These are phyloP conservation scores for Meghimatium bilineatum DNA, from an alignment of 2,888 invertebrate species.

Conservation along the genomic window DNA sequence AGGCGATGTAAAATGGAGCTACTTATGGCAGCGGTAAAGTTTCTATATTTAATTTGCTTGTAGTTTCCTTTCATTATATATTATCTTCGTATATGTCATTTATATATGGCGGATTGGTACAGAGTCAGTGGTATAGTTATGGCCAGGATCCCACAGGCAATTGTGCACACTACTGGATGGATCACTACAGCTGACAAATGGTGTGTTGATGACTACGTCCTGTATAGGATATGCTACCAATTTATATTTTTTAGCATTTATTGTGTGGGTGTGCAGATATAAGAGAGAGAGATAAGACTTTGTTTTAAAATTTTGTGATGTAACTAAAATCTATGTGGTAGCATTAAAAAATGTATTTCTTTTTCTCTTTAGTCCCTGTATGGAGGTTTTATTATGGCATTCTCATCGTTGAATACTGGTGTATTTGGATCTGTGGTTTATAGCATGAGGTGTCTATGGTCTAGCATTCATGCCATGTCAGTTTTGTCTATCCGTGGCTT, in stretches of 20 bases:
- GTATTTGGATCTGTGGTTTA: constrained; percentile 66
- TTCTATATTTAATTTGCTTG: not conserved
- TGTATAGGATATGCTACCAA: too few relatives aligned
- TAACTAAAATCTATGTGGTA: not conserved
- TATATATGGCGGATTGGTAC: too few relatives aligned
- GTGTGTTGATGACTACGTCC: too few relatives aligned
- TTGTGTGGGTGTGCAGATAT: too few relatives aligned
- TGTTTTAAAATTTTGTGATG: too few relatives aligned
- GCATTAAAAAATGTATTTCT: not conserved
- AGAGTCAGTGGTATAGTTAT: too few relatives aligned
- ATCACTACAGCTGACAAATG: too few relatives aligned
- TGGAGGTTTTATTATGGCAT: constrained; percentile 65
- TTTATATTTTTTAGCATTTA: too few relatives aligned
- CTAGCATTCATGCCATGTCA: constrained; percentile 63
- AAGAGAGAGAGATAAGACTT: too few relatives aligned
- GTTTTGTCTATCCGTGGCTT: constrained; percentile 62
- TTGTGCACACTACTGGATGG: too few relatives aligned
- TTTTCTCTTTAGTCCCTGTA: constrained; percentile 62
- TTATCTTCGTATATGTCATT: too few relatives aligned
- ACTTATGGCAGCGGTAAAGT: constrained; percentile 67
- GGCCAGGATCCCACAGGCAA: too few relatives aligned
- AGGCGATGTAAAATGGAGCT: constrained; percentile 67
- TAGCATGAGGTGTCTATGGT: constrained; percentile 66
- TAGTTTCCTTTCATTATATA: not conserved
- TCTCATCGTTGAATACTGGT: constrained; percentile 67